Percentiles rank a stretch among this genome's conserved stretches.
phyloP scores from a whole-genome alignment of 2,113 vertebrate species.

The Tyrannus savana region DNA sequence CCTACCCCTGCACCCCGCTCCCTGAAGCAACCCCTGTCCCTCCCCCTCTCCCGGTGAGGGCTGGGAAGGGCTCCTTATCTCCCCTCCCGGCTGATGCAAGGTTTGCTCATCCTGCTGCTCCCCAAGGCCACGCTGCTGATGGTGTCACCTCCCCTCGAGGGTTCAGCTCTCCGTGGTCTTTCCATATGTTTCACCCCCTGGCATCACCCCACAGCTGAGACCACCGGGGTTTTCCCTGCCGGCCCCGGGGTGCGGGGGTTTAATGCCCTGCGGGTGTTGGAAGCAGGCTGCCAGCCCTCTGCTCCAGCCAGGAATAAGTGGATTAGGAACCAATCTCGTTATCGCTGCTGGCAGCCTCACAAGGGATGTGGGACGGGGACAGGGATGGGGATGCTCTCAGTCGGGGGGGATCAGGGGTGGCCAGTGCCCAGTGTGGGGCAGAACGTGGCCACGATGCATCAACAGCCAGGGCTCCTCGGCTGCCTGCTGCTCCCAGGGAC shows the following conservation, averaged over 20 bases:
- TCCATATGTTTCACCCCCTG: rapidly evolving
- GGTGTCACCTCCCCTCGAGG: not conserved
- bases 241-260: not conserved
- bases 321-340: not conserved
- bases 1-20: not conserved
- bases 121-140: rapidly evolving
- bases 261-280: rapidly evolving
- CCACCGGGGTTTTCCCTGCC: rapidly evolving
- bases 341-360: not conserved
- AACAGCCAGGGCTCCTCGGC: not conserved
- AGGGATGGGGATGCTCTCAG: not conserved
- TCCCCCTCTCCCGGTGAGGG: not conserved
- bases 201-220: rapidly evolving
- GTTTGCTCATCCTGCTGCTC: not conserved
- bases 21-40: not conserved
- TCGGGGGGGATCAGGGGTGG: rapidly evolving
- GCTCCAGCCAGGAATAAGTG: slow-evolving; percentile 14
- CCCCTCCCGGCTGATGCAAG: not conserved
- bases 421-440: rapidly evolving
- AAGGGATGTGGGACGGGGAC: not conserved
- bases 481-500: not conserved
- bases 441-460: rapidly evolving
- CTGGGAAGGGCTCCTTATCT: not conserved
- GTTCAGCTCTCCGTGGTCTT: rapidly evolving
- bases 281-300: not conserved